Conservation (phyloP, 2,113 vertebrate species). For the Halcyon malimbica region DNA sequence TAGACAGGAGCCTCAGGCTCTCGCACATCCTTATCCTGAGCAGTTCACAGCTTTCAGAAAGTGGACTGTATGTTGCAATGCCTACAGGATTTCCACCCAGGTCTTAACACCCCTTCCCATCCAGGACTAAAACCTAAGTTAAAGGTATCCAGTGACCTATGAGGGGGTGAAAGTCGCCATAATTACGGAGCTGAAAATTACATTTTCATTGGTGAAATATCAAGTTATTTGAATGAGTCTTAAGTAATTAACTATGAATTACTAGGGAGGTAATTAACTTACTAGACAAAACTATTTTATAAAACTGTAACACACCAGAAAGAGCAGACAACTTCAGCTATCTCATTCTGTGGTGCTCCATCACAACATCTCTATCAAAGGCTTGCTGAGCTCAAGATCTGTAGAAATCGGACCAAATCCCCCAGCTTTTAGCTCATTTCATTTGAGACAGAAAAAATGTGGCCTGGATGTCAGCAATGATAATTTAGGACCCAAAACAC, state of each 20-base stretch:
- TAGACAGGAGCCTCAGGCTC: not conserved
- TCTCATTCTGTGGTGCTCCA: not conserved
- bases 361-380: conserved; percentile 11
- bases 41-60: not conserved
- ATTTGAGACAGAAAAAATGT: not conserved
- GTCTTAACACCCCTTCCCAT: not conserved
- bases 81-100: not conserved
- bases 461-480: not conserved
- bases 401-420: not conserved
- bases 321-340: not conserved
- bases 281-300: not conserved
- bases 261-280: not conserved
- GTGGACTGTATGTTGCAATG: not conserved
- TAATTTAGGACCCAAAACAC: not conserved
- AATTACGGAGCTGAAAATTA: not conserved
- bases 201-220: conserved; percentile 2
- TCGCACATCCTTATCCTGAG: not conserved
- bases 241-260: not conserved
- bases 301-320: not conserved
- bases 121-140: not conserved
- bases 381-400: not conserved
- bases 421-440: not conserved
- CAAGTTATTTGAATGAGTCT: not conserved
- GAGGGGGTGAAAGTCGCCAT: not conserved
- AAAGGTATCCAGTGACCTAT: not conserved